phyloP scores from a whole-genome alignment of 2,888 invertebrate genomes.

The Ophioninae sp. region DNA sequence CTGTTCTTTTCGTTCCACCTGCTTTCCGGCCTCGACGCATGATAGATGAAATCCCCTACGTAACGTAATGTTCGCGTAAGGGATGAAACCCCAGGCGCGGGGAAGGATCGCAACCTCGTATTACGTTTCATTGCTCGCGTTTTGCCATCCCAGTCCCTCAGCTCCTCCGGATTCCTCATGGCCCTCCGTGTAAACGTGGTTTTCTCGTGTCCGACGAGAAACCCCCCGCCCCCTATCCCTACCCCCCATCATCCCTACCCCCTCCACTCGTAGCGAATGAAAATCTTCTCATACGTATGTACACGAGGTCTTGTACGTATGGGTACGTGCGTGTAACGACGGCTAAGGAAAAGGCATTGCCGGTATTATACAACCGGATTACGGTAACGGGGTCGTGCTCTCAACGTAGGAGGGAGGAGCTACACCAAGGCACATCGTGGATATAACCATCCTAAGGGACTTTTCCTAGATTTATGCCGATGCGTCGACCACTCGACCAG shows the following conservation, averaged over 20 bases:
- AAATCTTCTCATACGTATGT: background rate
- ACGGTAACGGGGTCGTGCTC: constrained; percentile 71
- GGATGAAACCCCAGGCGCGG: constrained; percentile 36
- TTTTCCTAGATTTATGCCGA: constrained; percentile 72
- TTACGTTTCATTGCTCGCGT: constrained; percentile 70
- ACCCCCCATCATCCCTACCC: too few species aligned
- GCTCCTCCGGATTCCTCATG: constrained; percentile 18
- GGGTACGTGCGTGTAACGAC: constrained; percentile 18
- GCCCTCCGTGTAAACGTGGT: constrained; percentile 46
- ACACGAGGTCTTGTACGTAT: background rate
- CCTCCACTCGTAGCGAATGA: background rate
- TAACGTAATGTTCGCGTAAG: constrained; percentile 71
- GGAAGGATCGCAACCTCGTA: constrained; percentile 50
- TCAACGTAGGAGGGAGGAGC: constrained; percentile 25
- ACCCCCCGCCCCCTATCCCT: too few species aligned
- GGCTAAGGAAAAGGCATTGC: constrained; percentile 75
- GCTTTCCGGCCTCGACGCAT: constrained; percentile 62
- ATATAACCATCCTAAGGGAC: constrained; percentile 54
- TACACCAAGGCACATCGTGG: constrained; percentile 50
- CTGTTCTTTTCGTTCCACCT: constrained; percentile 60
- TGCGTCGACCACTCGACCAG: constrained; percentile 57
- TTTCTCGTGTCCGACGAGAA: constrained; percentile 34
- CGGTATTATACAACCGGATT: constrained; percentile 75
- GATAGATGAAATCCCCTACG: constrained; percentile 72
- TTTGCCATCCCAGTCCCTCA: constrained; percentile 57